A percentile compares a stretch with the other conserved stretches of the same genome.
Conservation (phyloP, 2,797 vertebrate species). For the Astyanax mexicanus region DNA sequence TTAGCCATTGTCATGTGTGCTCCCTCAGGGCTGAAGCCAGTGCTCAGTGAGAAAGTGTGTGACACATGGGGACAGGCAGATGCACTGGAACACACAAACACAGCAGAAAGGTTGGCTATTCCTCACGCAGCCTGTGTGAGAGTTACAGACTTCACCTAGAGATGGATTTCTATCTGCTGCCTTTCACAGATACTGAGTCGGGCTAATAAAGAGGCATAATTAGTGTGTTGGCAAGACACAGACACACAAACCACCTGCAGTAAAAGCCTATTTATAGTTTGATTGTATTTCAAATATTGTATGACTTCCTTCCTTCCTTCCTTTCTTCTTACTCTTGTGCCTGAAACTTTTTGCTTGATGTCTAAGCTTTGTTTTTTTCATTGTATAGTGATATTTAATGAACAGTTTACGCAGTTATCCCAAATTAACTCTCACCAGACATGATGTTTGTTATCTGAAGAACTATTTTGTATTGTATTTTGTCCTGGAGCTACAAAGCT, state of each 20-base stretch:
- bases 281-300: not conserved
- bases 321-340: not conserved
- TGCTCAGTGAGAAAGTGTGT: conserved; percentile 60
- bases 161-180: not conserved
- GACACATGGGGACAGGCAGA: conserved; percentile 62
- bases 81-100: conserved; percentile 62
- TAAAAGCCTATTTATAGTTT: not conserved
- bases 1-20: conserved; percentile 60
- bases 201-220: not conserved
- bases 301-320: not conserved
- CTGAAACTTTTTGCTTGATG: not conserved
- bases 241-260: not conserved
- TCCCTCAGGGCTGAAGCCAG: conserved; percentile 69
- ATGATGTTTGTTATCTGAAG: not conserved
- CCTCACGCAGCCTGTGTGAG: conserved; percentile 40
- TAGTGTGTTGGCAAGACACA: not conserved
- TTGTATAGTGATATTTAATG: too few species aligned
- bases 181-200: conserved; percentile 9
- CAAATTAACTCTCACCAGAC: too few species aligned
- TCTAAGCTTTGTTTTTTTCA: not conserved
- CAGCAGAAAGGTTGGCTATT: conserved; percentile 64
- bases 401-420: too few species aligned
- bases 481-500: not conserved
- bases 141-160: conserved; percentile 28
- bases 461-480: not conserved